Base-by-base conservation (phyloP, 2,888 invertebrate species). In the Bimastos eiseni region DNA sequence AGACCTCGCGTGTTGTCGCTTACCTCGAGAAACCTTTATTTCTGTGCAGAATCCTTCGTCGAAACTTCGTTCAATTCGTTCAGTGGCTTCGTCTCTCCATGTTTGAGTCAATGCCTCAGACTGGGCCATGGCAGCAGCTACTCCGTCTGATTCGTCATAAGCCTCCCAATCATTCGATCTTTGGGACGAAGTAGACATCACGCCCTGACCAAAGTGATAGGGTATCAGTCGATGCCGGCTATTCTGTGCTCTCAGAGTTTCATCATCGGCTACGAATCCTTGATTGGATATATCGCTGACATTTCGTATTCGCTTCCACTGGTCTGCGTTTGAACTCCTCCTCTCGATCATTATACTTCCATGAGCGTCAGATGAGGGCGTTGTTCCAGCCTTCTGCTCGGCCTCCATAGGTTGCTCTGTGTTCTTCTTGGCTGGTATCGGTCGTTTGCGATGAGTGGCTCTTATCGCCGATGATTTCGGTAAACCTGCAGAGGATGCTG, bases 381-480 rank as follows among this genome's bases (percentile, higher is more conserved):
- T 5, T n/a, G 30, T 30, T n/a, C 11, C 70, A 70, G 70, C 70
- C 70, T n/a, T 70, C n/a, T n/a, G 70, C 70, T 3, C 70, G 8
- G 70, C n/a, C 70, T 30, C n/a, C 30, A 0, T n/a, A 70, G 70
- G 70, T 70, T 70, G 8, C 30, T 70, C 70, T n/a, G n/a, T 70
- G 70, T 70, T n/a, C 70, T 70, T 70, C 70, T 70, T 70, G 37
- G 86, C 36, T 86, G 86, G 37, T 86, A n/a, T 86, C 86, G 86
- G 86, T 86, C 86, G 34, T 86, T 86, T 86, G 37, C 86, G 86
- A 19, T 86, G 86, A 86, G 36, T 86, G 19, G 34, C 36, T 86
- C 86, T 86, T 34, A 11, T 21, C 36, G 19, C 86, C n/a, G n/a
- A n/a, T 30, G 86, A 30, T 86, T 86, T 37, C 6, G 19, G 86